A percentile compares a stretch with the other conserved stretches of the same genome.
These are phyloP conservation scores for Cotesia glomerata DNA, from an alignment of 1,140 invertebrate species.

Conservation along the genomic window DNA sequence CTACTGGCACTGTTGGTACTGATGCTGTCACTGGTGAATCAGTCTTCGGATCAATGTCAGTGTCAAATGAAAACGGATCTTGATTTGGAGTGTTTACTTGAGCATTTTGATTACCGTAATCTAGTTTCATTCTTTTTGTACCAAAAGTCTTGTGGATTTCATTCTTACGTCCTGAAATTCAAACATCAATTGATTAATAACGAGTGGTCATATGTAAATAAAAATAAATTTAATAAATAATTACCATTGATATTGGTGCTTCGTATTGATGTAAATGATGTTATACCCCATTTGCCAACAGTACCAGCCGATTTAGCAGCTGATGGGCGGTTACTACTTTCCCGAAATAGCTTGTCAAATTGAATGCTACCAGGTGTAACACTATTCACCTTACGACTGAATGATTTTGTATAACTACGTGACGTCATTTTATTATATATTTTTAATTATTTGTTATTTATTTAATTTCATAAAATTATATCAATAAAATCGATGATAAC, in stretches of 20 bases:
- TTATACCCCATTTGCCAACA: conserved; percentile 92
- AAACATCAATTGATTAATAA: neutral
- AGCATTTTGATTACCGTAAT: conserved; percentile 58
- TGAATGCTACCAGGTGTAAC: conserved; percentile 69
- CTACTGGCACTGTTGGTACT: conserved; percentile 39
- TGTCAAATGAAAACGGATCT: conserved; percentile 61
- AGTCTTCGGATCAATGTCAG: conserved; percentile 50
- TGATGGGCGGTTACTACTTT: conserved; percentile 86
- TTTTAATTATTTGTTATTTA: conserved; percentile 41
- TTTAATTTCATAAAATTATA: conserved; percentile 17
- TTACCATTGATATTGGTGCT: conserved; percentile 76
- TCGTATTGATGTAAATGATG: conserved; percentile 88
- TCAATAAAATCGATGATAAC: neutral
- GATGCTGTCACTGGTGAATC: conserved; percentile 40
- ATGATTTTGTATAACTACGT: conserved; percentile 67
- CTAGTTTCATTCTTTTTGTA: conserved; percentile 53
- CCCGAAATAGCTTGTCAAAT: conserved; percentile 80
- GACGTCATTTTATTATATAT: conserved; percentile 60
- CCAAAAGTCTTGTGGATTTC: conserved; percentile 49
- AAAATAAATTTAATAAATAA: neutral
- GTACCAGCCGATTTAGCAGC: conserved; percentile 87
- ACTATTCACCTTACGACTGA: conserved; percentile 62
- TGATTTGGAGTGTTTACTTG: conserved; percentile 38
- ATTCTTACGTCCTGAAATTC: conserved; percentile 49
- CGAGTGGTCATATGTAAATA: neutral